Conservation (phyloP, 2,888 invertebrate genomes). For the Camponotus fellah region DNA sequence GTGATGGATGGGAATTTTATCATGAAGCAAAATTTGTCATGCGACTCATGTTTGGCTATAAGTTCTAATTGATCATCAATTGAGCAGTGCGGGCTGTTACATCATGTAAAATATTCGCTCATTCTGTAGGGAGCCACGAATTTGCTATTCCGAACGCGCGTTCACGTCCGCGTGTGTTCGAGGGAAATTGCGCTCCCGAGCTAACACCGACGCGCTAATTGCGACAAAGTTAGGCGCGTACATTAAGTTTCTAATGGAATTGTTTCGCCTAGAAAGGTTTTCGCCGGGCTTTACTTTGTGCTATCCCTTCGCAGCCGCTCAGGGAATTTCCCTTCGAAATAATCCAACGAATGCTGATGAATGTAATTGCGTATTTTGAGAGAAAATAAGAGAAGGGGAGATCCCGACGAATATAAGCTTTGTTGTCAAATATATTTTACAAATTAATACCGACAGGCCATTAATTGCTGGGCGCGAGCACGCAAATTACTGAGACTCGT, state of each 20-base stretch:
- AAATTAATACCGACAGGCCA: constrained; percentile 46
- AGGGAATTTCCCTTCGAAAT: constrained; percentile 44
- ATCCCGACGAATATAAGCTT: background rate
- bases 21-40: background rate
- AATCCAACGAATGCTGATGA: constrained; percentile 37
- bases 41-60: constrained; percentile 6
- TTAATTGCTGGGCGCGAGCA: constrained; percentile 14
- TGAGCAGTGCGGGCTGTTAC: constrained; percentile 39
- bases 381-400: background rate
- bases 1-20: background rate
- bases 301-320: constrained; percentile 9
- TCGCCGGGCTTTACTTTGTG: constrained; percentile 33
- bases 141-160: constrained; percentile 69
- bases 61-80: constrained; percentile 49
- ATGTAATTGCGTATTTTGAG: background rate
- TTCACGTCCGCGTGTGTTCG: constrained; percentile 59
- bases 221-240: constrained; percentile 70
- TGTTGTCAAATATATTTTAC: constrained; percentile 37
- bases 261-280: constrained; percentile 64
- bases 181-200: constrained; percentile 69
- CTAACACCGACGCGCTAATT: constrained; percentile 65
- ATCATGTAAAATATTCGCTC: constrained; percentile 54
- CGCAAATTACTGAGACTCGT: constrained; percentile 27
- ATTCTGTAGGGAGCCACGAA: constrained; percentile 55
- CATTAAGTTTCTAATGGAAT: constrained; percentile 72